phyloP scores from a whole-genome alignment of 2,797 vertebrate genomes.

The Pangasius krempfi region DNA sequence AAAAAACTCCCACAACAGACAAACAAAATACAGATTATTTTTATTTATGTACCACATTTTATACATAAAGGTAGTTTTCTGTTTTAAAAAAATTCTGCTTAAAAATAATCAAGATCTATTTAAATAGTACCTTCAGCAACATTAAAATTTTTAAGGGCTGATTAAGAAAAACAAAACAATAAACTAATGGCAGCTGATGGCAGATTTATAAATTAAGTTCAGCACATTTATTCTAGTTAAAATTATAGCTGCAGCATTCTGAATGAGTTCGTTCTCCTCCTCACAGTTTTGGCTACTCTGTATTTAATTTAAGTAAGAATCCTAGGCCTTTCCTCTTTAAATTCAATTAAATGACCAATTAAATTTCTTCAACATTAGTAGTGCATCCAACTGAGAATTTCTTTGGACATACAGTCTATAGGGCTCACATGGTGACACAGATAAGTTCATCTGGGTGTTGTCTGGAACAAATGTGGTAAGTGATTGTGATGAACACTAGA shows the following conservation, averaged over 20 bases:
- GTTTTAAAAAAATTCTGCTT: no score
- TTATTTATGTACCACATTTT: no score
- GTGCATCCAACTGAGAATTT: not conserved
- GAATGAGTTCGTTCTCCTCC: not conserved
- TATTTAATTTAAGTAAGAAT: not conserved
- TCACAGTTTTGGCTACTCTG: not conserved
- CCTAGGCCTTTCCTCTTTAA: not conserved
- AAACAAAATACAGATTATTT: no score
- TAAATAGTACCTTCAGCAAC: no score
- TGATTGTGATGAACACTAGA: not conserved
- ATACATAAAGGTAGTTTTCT: no score
- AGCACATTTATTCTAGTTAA: not conserved
- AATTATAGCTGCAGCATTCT: not conserved
- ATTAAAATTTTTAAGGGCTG: no score
- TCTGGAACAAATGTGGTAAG: not conserved
- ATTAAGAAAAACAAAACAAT: no score
- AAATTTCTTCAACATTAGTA: not conserved
- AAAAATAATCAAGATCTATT: no score
- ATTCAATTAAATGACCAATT: not conserved
- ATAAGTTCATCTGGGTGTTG: constrained; percentile 20
- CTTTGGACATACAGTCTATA: not conserved
- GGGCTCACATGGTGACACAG: not conserved
- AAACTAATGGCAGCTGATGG: no score
- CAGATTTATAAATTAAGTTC: not conserved
- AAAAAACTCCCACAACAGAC: no score